Conservation (phyloP, 2,113 vertebrate genomes). For the Panthera leo region DNA sequence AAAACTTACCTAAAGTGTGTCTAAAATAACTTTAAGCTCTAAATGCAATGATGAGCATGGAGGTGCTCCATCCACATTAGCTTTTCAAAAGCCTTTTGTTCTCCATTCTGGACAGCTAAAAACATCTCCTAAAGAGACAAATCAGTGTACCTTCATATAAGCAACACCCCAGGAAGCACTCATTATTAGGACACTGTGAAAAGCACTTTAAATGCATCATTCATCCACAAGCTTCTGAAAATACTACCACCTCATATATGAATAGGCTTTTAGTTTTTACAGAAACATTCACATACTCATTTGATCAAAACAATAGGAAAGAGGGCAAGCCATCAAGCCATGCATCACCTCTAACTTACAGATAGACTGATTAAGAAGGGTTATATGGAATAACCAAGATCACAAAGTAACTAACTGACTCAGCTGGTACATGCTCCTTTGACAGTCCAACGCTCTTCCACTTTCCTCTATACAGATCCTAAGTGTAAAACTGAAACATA, state of each 20-base stretch:
- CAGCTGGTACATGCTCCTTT: neutral
- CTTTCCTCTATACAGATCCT: neutral
- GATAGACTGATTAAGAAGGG: neutral
- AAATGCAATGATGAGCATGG: conserved; percentile 15
- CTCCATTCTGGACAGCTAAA: neutral
- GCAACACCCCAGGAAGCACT: neutral
- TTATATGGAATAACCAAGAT: neutral
- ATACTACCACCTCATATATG: neutral
- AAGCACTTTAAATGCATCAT: conserved; percentile 1
- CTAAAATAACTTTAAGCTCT: conserved; percentile 9
- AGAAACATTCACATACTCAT: neutral
- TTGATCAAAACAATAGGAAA: conserved; percentile 1
- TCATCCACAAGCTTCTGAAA: conserved; percentile 18
- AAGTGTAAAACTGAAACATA: neutral
- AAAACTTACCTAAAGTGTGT: neutral
- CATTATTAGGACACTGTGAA: conserved; percentile 12
- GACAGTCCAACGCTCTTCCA: neutral
- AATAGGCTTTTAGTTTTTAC: conserved; percentile 30
- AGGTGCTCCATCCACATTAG: neutral
- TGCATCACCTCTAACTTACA: neutral
- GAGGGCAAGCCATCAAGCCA: neutral
- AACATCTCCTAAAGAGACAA: neutral
- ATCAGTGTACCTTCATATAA: neutral
- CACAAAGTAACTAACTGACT: neutral
- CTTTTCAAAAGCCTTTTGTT: neutral